phyloP scores from a whole-genome alignment of 2,113 vertebrate genomes.

The Trogon melanurus region DNA sequence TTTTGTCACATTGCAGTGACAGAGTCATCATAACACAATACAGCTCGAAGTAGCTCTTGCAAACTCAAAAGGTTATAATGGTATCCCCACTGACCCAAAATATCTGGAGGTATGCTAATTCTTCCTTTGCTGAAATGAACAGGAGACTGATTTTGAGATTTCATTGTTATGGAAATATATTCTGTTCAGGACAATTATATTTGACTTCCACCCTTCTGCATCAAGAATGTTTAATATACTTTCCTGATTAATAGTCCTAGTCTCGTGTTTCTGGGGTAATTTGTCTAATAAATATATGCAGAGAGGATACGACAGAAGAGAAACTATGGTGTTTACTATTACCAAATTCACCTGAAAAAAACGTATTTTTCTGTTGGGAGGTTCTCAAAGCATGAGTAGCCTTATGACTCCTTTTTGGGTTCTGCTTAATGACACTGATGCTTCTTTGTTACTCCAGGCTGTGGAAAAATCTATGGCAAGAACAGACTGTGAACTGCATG shows the following conservation, averaged over 20 bases:
- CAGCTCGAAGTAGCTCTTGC: background rate
- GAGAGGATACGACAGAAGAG: background rate
- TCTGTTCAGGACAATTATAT: background rate
- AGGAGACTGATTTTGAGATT: constrained; percentile 8
- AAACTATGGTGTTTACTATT: background rate
- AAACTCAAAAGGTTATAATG: background rate
- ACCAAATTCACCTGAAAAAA: background rate
- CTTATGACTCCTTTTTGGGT: background rate
- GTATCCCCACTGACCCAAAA: constrained; percentile 27
- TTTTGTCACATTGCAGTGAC: constrained; percentile 21
- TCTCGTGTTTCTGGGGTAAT: constrained; percentile 25
- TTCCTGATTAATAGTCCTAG: constrained; percentile 2
- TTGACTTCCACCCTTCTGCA: background rate
- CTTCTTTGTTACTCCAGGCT: background rate
- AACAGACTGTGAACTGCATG: background rate
- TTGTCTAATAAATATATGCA: background rate
- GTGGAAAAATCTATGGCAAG: background rate
- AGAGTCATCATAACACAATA: constrained; percentile 41
- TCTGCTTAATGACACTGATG: background rate
- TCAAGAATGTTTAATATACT: constrained; percentile 38
- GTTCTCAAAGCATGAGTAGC: background rate
- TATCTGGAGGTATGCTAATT: constrained; percentile 38
- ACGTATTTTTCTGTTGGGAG: background rate
- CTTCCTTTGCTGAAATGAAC: constrained; percentile 16
- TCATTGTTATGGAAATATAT: constrained; percentile 27